A percentile compares a stretch with the other conserved stretches of the same genome.
phyloP scores from a whole-genome alignment of 2,888 invertebrate genomes.

The Hoplodrina blanda region DNA sequence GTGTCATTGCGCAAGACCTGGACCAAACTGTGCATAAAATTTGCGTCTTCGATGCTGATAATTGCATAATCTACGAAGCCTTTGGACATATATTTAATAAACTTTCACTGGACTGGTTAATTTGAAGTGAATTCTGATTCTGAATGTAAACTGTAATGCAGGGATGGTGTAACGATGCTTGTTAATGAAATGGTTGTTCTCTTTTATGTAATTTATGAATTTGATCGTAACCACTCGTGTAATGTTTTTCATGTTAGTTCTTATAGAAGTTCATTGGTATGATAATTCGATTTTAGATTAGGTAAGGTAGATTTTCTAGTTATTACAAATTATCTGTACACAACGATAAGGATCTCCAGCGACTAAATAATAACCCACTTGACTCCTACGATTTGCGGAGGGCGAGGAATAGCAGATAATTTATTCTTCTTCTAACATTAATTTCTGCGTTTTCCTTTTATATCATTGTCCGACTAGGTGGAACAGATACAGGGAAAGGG shows the following conservation, averaged over 20 bases:
- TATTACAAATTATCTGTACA: slow-evolving; percentile 33
- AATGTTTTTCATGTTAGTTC: slow-evolving; percentile 46
- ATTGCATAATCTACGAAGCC: slow-evolving; percentile 63
- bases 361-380: slow-evolving; percentile 12
- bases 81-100: slow-evolving; percentile 63
- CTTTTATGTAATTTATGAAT: slow-evolving; percentile 50
- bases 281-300: slow-evolving; percentile 26
- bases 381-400: slow-evolving; percentile 22
- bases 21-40: slow-evolving; percentile 64
- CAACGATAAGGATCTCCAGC: slow-evolving; percentile 25
- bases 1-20: slow-evolving; percentile 60
- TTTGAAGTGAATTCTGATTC: slow-evolving; percentile 50
- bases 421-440: not conserved
- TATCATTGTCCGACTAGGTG: not conserved
- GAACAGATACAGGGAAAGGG: not conserved
- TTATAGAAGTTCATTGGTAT: slow-evolving; percentile 28
- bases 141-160: slow-evolving; percentile 55
- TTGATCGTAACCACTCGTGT: slow-evolving; percentile 48
- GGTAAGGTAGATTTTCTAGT: slow-evolving; percentile 40
- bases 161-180: slow-evolving; percentile 44
- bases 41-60: slow-evolving; percentile 61
- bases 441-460: not conserved
- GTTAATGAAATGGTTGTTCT: slow-evolving; percentile 55
- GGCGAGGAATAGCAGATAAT: not conserved
- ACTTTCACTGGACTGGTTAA: slow-evolving; percentile 69